Evolutionary conservation across 2,113 vertebrate genomes (phyloP).

Genomic region (Microcebus jonahi): DNA sequence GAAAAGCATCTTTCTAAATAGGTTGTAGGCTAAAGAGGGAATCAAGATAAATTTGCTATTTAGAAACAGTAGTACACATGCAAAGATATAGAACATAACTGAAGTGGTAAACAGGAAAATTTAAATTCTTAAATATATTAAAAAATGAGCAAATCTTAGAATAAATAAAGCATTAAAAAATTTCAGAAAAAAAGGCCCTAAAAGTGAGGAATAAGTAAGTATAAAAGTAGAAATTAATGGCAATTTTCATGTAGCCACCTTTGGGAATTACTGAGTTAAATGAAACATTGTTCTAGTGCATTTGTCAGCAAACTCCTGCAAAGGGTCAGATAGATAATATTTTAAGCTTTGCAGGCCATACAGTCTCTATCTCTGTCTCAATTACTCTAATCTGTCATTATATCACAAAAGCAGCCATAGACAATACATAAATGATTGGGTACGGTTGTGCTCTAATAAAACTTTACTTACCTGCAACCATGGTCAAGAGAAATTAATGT

Average conservation of each 20-base stretch:
- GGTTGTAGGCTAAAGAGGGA: background rate
- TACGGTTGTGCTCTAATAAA: background rate
- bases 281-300: background rate
- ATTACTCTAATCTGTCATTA: background rate
- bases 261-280: background rate
- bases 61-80: background rate
- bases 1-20: background rate
- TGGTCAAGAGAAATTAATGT: constrained; percentile 29
- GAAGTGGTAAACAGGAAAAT: background rate
- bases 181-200: background rate
- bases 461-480: background rate
- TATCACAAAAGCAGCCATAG: background rate
- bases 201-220: background rate
- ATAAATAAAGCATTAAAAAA: background rate
- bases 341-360: background rate
- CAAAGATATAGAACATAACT: background rate
- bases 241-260: background rate
- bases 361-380: background rate
- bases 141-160: background rate
- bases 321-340: background rate
- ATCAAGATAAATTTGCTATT: background rate
- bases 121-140: background rate
- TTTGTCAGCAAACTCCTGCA: background rate
- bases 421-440: background rate
- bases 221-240: background rate